Evolutionary conservation across 2,888 invertebrate genomes (phyloP).

Genomic region (Diogma glabrata): DNA sequence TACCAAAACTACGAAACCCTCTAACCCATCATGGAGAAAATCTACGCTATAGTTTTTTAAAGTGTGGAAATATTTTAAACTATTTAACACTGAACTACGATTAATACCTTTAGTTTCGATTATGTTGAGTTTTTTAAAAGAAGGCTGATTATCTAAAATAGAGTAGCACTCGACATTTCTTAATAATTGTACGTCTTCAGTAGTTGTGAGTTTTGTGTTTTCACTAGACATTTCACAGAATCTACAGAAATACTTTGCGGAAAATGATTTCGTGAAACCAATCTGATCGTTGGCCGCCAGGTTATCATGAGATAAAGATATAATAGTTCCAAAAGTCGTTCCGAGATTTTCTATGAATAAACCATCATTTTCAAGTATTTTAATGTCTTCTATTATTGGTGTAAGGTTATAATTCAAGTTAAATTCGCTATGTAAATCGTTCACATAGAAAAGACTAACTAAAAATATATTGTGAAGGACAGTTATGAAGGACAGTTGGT

Average conservation of each 20-base stretch:
- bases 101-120: neutral
- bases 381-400: neutral
- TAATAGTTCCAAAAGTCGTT: neutral
- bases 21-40: neutral
- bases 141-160: neutral
- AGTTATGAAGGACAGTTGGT: neutral
- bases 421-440: neutral
- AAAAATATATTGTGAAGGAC: neutral
- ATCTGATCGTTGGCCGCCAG: neutral
- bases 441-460: neutral
- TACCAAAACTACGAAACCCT: neutral
- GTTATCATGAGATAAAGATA: neutral
- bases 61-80: neutral
- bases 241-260: neutral
- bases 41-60: neutral
- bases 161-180: neutral
- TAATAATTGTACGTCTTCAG: neutral
- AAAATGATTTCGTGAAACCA: constrained; percentile 4
- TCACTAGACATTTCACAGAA: neutral
- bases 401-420: neutral
- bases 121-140: neutral
- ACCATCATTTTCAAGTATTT: neutral
- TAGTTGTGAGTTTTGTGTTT: neutral
- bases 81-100: neutral
- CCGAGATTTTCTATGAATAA: neutral